These are phyloP conservation scores for Galemys pyrenaicus DNA, from an alignment of 2,113 vertebrate genomes.

Conservation along the genomic window DNA sequence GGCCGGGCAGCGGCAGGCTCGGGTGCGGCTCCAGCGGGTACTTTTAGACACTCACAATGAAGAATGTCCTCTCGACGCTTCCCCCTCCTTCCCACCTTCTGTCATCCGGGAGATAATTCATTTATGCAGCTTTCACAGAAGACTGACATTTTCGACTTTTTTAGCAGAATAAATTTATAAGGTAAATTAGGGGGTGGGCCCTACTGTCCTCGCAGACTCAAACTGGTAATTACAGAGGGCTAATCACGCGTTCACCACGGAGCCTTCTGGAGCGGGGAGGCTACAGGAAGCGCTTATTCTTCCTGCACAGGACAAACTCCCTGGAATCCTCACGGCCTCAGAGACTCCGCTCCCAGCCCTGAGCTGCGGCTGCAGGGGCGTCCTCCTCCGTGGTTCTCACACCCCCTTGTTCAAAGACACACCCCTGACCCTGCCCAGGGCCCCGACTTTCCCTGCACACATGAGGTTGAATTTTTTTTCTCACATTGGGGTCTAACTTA, in stretches of 20 bases:
- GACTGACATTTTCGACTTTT: slow-evolving; percentile 78
- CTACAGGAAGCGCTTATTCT: slow-evolving; percentile 25
- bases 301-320: slow-evolving; percentile 5
- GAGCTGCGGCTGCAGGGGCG: accelerated
- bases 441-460: neutral
- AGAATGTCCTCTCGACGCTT: slow-evolving; percentile 53
- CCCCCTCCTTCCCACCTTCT: slow-evolving; percentile 72
- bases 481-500: too few species aligned
- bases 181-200: slow-evolving; percentile 80
- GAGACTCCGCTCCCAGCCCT: neutral
- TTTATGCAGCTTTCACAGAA: slow-evolving; percentile 72
- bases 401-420: neutral
- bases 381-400: accelerated
- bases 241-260: slow-evolving; percentile 70
- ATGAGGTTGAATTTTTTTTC: neutral
- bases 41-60: slow-evolving; percentile 19
- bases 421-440: neutral
- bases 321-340: neutral
- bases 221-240: slow-evolving; percentile 76
- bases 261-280: slow-evolving; percentile 60
- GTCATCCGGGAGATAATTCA: slow-evolving; percentile 71
- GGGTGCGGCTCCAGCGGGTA: neutral
- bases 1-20: too few species aligned
- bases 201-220: slow-evolving; percentile 76
- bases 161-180: slow-evolving; percentile 81